A percentile compares a stretch with the other conserved stretches of the same genome.
These are phyloP conservation scores for Drosophila neoperkinsi DNA, from an alignment of 2,888 invertebrate species.

Conservation along the genomic window DNA sequence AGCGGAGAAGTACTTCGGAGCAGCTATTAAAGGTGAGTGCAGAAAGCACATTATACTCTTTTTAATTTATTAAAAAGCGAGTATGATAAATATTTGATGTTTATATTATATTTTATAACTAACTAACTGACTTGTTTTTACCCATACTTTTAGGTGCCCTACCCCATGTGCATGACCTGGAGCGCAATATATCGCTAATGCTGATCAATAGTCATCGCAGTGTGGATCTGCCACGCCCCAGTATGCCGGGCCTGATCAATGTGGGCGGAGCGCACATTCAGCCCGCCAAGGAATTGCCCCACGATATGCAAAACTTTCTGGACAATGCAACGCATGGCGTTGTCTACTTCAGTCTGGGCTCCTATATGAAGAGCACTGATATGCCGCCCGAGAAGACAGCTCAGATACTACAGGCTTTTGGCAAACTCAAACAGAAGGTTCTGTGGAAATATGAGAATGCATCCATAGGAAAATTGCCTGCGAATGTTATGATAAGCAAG, in stretches of 20 bases:
- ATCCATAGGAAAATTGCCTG: conserved; percentile 82
- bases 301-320: conserved; percentile 82
- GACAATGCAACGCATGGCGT: conserved; percentile 85
- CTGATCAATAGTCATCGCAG: conserved; percentile 86
- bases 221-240: conserved; percentile 85
- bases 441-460: conserved; percentile 86
- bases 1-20: conserved; percentile 81
- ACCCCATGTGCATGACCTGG: conserved; percentile 85
- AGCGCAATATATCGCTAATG: conserved; percentile 86
- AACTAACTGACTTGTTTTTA: not conserved
- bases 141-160: conserved; percentile 65
- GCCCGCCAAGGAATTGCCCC: conserved; percentile 78
- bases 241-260: conserved; percentile 83
- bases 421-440: conserved; percentile 85
- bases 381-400: conserved; percentile 84
- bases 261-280: conserved; percentile 84
- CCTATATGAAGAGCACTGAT: conserved; percentile 84
- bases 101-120: no score
- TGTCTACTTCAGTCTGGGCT: conserved; percentile 86
- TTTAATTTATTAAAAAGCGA: no score
- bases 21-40: conserved; percentile 69
- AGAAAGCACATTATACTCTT: no score
- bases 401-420: conserved; percentile 85
- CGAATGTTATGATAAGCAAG: conserved; percentile 85
- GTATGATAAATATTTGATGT: not conserved